Evolutionary conservation across 2,888 invertebrate genomes (phyloP), one percentile per base, ranked within the genome.

Genomic region (Antheraea yamamai): DNA sequence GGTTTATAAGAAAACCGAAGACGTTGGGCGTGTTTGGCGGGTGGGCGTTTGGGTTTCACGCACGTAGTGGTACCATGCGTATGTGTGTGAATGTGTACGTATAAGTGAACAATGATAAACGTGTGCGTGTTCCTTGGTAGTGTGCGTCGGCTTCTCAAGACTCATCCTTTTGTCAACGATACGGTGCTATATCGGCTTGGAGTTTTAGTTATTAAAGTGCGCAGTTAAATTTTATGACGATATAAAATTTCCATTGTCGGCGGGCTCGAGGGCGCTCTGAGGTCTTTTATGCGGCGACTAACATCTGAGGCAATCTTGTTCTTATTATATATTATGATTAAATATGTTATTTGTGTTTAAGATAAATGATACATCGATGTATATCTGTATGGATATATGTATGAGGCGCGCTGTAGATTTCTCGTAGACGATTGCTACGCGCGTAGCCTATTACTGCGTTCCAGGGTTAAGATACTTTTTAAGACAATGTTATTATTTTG

Each of bases 1-100:
- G 95, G 95, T 94, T 94, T 95, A 94, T 94, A 95, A 95, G 95
- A 95, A 95, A 95, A 95, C 95, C 94, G 91, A 95, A 95, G 95
- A 95, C 93, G 94, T 92, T 94, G 95, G 95, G 95, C 95, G 95
- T 95, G 95, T 94, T 94, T 94, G 92, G 92, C 92, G 94, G 94
- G 92, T 93, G 94, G 94, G 94, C 93, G 94, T 93, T 91, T 89
- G 93, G 93, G 92, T 92, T 90, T 83, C 81, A 86, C 82, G 82
- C 82, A 83, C 85, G 92, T 94, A 90, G 89, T 90, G 86, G 64
- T 92, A 92, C 85, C 77, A 75, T 76, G 76, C 75, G 75, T 26
- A 76, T 87, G 89, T 89, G 90, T 85, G 90, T 74, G 89, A 86
- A 80, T 81, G 79, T 85, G 83, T 83, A 84, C 78, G 83, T 83